A percentile compares a stretch with the other conserved stretches of the same genome.
phyloP scores from a whole-genome alignment of 2,888 invertebrate genomes.

The Tenthredo livida region DNA sequence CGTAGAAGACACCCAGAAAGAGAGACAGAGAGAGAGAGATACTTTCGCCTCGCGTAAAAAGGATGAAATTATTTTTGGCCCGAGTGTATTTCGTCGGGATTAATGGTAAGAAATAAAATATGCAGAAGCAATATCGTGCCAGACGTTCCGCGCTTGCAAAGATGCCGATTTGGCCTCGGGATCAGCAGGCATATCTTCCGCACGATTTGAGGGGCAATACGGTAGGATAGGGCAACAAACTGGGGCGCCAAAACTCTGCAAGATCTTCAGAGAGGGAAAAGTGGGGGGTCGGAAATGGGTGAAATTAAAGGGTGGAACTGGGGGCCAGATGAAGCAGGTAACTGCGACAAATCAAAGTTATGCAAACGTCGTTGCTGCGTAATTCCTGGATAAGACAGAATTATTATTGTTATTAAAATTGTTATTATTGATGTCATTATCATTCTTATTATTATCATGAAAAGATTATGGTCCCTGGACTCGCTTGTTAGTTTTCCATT shows the following conservation, averaged over 20 bases:
- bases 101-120: conserved; percentile 44
- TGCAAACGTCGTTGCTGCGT: neutral
- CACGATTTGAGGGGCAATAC: conserved; percentile 61
- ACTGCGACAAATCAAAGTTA: neutral
- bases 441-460: neutral
- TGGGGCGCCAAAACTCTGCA: conserved; percentile 36
- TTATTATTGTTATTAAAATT: neutral
- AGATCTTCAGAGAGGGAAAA: conserved; percentile 17
- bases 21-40: neutral
- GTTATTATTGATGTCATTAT: neutral
- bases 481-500: conserved; percentile 46
- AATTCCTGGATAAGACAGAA: neutral
- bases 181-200: conserved; percentile 61
- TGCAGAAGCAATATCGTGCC: conserved; percentile 55
- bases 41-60: neutral
- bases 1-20: neutral
- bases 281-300: conserved; percentile 5
- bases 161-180: conserved; percentile 61
- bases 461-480: conserved; percentile 23
- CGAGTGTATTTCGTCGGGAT: conserved; percentile 33
- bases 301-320: neutral
- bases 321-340: neutral
- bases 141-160: conserved; percentile 61
- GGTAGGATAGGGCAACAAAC: conserved; percentile 56
- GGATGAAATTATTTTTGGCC: conserved; percentile 43